Evolutionary conservation across 2,888 invertebrate species (phyloP).

Genomic region (Tanytarsus gracilentus): DNA sequence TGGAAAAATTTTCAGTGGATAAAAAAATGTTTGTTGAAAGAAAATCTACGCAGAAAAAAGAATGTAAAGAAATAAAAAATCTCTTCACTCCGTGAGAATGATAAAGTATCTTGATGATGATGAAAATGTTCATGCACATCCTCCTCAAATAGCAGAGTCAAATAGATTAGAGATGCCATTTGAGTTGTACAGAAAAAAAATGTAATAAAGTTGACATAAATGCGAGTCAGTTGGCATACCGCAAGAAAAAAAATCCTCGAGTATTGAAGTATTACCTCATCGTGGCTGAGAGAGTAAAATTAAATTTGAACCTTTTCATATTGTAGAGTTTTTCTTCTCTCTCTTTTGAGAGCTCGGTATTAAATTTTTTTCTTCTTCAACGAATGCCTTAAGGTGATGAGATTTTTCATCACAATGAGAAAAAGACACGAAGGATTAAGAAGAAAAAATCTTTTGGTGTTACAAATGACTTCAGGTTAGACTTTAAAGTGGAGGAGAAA

Average conservation of each 20-base stretch:
- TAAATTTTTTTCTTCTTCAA: too few species aligned
- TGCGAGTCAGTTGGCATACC: too few species aligned
- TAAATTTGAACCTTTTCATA: too few species aligned
- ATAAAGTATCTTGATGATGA: slow-evolving; percentile 15
- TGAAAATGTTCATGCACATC: not conserved
- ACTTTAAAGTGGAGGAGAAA: too few species aligned
- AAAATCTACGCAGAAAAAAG: not conserved
- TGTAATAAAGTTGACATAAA: slow-evolving; percentile 18
- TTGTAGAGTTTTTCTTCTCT: too few species aligned
- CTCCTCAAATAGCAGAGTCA: not conserved
- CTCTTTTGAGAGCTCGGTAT: too few species aligned
- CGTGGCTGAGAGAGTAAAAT: too few species aligned
- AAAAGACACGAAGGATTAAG: too few species aligned
- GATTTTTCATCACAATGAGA: too few species aligned
- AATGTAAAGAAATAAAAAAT: slow-evolving; percentile 2
- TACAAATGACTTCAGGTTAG: too few species aligned
- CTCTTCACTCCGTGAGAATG: slow-evolving; percentile 4
- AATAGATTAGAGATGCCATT: slow-evolving; percentile 6
- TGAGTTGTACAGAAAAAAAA: not conserved
- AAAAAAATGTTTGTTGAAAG: not conserved
- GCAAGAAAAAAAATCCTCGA: slow-evolving; percentile 11
- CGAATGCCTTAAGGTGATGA: too few species aligned
- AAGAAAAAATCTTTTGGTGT: too few species aligned
- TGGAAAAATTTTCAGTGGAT: not conserved
- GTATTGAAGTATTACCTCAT: not conserved